A percentile compares a stretch with the other conserved stretches of the same genome.
Conservation (phyloP, 2,888 invertebrate species). For the Protodeltote pygarga region DNA sequence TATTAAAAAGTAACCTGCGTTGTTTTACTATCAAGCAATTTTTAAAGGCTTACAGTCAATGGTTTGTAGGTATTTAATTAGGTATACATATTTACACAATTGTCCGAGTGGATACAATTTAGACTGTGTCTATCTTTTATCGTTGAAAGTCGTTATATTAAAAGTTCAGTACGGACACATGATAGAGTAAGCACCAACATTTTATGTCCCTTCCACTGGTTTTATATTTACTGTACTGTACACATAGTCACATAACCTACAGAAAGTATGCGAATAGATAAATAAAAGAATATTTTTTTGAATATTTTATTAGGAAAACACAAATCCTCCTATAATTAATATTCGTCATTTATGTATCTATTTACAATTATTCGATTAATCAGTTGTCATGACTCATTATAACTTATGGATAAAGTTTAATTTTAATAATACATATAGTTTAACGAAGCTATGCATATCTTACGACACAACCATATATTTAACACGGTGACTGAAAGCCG, state of each 20-base stretch:
- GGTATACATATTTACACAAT: too few relatives aligned
- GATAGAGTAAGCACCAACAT: conserved; percentile 34
- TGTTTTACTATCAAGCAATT: too few relatives aligned
- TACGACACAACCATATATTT: conserved; percentile 88
- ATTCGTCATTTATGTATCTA: conserved; percentile 76
- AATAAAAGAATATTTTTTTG: conserved; percentile 58
- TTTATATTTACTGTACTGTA: conserved; percentile 19
- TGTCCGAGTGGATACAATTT: not conserved
- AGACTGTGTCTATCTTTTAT: not conserved
- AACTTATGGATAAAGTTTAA: conserved; percentile 73
- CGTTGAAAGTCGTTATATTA: conserved; percentile 30
- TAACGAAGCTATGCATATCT: conserved; percentile 86
- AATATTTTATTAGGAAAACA: conserved; percentile 85
- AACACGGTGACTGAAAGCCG: conserved; percentile 78
- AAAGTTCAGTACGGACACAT: conserved; percentile 25
- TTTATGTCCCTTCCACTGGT: conserved; percentile 25
- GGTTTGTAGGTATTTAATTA: too few relatives aligned
- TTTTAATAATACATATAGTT: conserved; percentile 75
- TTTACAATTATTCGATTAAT: conserved; percentile 81
- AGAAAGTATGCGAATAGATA: conserved; percentile 40
- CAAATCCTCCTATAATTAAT: conserved; percentile 77
- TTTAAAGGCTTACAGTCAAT: too few relatives aligned
- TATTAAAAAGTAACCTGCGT: too few relatives aligned
- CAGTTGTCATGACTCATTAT: conserved; percentile 73
- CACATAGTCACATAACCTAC: conserved; percentile 11